Evolutionary conservation across 1,140 invertebrate species (phyloP).

Genomic region (Oryctes rhinoceros): DNA sequence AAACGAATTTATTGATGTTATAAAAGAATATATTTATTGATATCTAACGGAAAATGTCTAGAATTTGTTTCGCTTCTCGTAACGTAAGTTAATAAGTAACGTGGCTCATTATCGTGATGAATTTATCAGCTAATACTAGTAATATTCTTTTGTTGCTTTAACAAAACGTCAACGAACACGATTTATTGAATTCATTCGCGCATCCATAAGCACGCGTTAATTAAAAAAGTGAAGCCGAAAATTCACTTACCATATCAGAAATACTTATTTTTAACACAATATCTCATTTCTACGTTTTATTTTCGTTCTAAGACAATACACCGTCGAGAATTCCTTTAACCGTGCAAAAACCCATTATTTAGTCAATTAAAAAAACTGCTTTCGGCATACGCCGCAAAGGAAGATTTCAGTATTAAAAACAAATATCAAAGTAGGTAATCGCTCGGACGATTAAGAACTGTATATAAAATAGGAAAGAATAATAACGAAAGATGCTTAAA

Average conservation of each 20-base stretch:
- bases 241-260: neutral
- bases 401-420: neutral
- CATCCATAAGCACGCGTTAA: too few relatives aligned
- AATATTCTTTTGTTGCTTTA: too few relatives aligned
- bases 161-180: too few relatives aligned
- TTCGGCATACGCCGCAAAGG: neutral
- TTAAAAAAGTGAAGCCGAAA: neutral
- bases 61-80: too few relatives aligned
- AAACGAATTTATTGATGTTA: too few relatives aligned
- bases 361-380: neutral
- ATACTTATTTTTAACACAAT: neutral
- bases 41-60: too few relatives aligned
- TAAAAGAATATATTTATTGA: too few relatives aligned
- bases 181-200: too few relatives aligned
- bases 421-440: conserved; percentile 6
- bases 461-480: neutral
- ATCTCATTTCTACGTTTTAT: neutral
- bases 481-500: neutral
- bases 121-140: too few relatives aligned
- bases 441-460: neutral
- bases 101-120: too few relatives aligned
- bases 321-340: neutral
- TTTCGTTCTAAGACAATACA: neutral
- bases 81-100: too few relatives aligned
- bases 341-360: conserved; percentile 27